Evolutionary conservation across 2,113 vertebrate species (phyloP), one percentile per base, ranked within the genome.

Genomic region (sheep (Ovis aries)): DNA sequence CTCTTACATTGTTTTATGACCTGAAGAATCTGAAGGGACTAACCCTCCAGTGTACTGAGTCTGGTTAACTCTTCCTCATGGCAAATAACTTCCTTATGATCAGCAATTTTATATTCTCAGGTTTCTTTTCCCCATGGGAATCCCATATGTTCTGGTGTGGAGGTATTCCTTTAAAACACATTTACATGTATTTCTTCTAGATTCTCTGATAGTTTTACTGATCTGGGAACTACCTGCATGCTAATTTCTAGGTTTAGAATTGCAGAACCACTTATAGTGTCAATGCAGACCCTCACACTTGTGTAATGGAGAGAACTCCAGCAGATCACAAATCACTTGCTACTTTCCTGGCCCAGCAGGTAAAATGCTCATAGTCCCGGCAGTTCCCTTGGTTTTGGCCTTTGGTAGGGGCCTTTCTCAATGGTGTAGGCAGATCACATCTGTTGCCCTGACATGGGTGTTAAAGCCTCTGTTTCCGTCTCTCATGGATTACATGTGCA

Each of bases 171-270:
- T 87, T 67, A 60, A 81, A 78, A 71, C 15, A 21, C 16, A 50
- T 62, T 88, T 82, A 31, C 40, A 94, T 25, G 31, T n/a, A 1
- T 85, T 88, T 91, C 36, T 81, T 92, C 27, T 43, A 74, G 62
- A 80, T 23, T 36, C 17, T 7, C 50, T 71, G 9, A 15, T 36
- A 16, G 43, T 85, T 94, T 87, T 48, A 50, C 57, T 78, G 6
- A 88, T 60, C 64, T 84, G 33, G 52, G 62, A 52, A 36, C 60
- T 80, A 48, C 3, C 29, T 86, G 83, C 17, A 55, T 23, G 25
- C 93, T 85, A 80, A 90, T 84, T 90, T 83, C 74, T 60, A 80
- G 43, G 21, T 78, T 93, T 94, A 82, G 67, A 82, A 90, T 86
- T 90, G 88, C 57, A 59, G 36, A 36, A 71, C 52, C 27, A 57